These are phyloP conservation scores for Ephydatia muelleri DNA, from an alignment of 37 sponge, comb jelly and placozoan species.

Conservation along the genomic window DNA sequence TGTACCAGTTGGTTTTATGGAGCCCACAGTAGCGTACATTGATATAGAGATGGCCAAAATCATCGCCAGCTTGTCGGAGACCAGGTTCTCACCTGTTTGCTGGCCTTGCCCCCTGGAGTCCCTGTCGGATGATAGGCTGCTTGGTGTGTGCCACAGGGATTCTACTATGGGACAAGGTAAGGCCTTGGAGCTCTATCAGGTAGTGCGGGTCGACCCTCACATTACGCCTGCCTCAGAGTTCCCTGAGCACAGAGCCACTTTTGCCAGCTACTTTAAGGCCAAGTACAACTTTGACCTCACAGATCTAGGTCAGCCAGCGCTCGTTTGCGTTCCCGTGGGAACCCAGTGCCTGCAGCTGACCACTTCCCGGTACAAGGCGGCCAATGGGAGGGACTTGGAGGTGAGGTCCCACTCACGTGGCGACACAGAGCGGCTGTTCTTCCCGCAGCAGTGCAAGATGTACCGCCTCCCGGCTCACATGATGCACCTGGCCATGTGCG, in stretches of 20 bases:
- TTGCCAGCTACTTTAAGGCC: conserved; percentile 40
- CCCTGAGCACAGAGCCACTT: conserved; percentile 36
- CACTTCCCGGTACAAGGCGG: conserved; percentile 51
- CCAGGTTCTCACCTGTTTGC: not conserved
- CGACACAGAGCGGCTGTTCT: conserved; percentile 25
- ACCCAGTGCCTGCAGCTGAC: conserved; percentile 43
- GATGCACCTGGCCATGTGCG: conserved; percentile 54
- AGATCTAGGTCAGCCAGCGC: conserved; percentile 50
- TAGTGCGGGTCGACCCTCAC: conserved; percentile 6
- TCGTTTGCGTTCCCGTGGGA: conserved; percentile 41
- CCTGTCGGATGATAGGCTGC: conserved; percentile 11
- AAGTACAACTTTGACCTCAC: conserved; percentile 47
- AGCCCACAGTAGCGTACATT: conserved; percentile 25
- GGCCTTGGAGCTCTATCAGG: conserved; percentile 26
- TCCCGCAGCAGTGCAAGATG: conserved; percentile 70
- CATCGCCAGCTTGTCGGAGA: not conserved
- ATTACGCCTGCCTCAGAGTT: conserved; percentile 39
- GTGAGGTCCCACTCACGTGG: not conserved
- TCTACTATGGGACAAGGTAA: not conserved
- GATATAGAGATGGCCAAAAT: conserved; percentile 17
- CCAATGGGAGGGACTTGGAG: conserved; percentile 38
- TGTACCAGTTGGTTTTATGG: conserved; percentile 41
- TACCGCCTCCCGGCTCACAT: conserved; percentile 61
- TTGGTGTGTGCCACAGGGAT: conserved; percentile 12
- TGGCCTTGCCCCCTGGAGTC: conserved; percentile 39